Conservation (phyloP, 2,113 vertebrate genomes). For the Enhydra lutris region DNA sequence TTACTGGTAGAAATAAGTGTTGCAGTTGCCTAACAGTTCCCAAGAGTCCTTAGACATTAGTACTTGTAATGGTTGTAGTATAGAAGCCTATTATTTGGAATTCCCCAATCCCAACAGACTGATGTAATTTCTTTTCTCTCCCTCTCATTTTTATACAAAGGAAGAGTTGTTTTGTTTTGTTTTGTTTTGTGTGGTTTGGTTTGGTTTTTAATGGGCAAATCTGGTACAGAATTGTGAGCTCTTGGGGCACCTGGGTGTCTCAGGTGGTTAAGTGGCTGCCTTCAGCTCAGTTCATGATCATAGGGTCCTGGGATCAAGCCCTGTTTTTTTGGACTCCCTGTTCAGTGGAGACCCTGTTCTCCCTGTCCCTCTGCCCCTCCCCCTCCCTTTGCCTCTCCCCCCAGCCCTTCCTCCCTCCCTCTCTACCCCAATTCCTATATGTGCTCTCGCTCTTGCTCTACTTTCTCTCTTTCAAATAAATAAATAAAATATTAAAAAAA, state of each 20-base stretch:
- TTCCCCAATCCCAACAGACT: background rate
- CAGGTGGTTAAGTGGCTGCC: background rate
- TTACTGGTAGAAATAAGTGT: background rate
- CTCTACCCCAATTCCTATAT: background rate
- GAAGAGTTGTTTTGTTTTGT: background rate
- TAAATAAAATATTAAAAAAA: background rate
- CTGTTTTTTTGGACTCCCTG: background rate
- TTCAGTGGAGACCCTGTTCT: background rate
- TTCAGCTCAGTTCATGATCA: background rate
- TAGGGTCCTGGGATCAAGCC: background rate
- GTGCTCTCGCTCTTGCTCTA: background rate
- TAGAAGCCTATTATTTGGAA: background rate
- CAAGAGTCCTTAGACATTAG: background rate
- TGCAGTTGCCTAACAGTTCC: background rate
- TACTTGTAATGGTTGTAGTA: background rate
- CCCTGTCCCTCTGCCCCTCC: background rate
- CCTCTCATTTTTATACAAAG: background rate
- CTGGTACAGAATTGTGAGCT: background rate
- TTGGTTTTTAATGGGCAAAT: background rate
- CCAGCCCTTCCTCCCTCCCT: background rate
- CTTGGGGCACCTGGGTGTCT: background rate
- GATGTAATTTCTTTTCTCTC: background rate
- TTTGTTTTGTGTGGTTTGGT: background rate
- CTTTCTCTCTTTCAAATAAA: background rate
- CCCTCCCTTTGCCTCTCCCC: background rate